phyloP scores from a whole-genome alignment of 1,140 invertebrate species.

The Pteromalus puparum region DNA sequence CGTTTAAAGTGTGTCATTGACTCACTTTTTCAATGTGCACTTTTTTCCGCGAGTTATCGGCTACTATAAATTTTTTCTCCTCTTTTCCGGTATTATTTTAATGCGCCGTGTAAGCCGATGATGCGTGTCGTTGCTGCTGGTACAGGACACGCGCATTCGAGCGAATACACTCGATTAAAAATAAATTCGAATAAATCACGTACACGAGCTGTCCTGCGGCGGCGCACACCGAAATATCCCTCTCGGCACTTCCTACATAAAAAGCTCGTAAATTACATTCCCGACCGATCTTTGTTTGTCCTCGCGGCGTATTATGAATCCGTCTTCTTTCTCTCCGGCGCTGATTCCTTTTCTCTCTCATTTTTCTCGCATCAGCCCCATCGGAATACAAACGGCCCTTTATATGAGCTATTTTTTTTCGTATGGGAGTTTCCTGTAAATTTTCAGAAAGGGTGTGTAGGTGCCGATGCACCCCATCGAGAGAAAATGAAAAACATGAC shows the following conservation, averaged over 20 bases:
- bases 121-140: not conserved
- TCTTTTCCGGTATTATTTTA: not conserved
- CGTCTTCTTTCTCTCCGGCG: not conserved
- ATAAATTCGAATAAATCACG: not conserved
- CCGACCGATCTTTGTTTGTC: not conserved
- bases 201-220: too few relatives aligned
- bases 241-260: not conserved
- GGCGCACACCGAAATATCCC: too few relatives aligned
- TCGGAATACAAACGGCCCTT: too few relatives aligned
- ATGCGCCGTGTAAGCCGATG: not conserved
- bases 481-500: not conserved
- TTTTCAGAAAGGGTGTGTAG: too few relatives aligned
- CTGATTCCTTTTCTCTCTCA: too few relatives aligned
- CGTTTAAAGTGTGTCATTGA: not conserved
- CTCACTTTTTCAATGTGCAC: not conserved
- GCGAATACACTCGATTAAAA: not conserved
- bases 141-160: not conserved
- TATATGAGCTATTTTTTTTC: too few relatives aligned
- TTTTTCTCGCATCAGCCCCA: too few relatives aligned
- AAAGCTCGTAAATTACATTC: not conserved
- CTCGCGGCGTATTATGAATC: not conserved
- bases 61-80: not conserved
- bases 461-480: not conserved
- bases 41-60: not conserved
- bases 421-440: too few relatives aligned